These are phyloP conservation scores for Pangasianodon hypophthalmus DNA, from an alignment of 2,113 vertebrate genomes.

Conservation along the genomic window DNA sequence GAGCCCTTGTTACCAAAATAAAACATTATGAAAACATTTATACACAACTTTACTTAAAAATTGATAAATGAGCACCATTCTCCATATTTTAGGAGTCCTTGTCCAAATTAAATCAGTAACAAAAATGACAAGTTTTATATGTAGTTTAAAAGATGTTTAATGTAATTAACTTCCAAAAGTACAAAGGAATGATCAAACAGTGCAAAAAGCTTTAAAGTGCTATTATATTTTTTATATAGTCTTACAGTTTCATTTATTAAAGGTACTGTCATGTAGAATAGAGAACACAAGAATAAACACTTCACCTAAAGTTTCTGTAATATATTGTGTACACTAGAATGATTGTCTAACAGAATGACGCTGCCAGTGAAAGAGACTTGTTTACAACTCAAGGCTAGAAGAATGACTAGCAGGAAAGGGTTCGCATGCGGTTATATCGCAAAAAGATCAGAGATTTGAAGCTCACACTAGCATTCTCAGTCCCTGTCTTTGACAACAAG, in stretches of 20 bases:
- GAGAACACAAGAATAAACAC: constrained; percentile 28
- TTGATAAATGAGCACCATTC: too few relatives aligned
- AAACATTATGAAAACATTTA: not conserved
- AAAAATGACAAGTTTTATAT: constrained; percentile 12
- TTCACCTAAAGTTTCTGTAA: constrained; percentile 3
- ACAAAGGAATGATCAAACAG: constrained; percentile 28
- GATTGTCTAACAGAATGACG: constrained; percentile 30
- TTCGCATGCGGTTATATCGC: constrained; percentile 27
- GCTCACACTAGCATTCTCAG: constrained; percentile 36
- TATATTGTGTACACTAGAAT: not conserved
- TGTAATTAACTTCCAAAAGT: constrained; percentile 40
- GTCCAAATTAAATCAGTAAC: constrained; percentile 44
- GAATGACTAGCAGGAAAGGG: constrained; percentile 11
- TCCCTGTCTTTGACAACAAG: constrained; percentile 46
- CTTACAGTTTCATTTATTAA: constrained; percentile 24
- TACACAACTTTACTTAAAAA: not conserved
- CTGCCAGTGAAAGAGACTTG: constrained; percentile 24
- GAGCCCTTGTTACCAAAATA: not conserved
- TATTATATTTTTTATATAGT: constrained; percentile 17
- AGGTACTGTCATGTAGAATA: constrained; percentile 21
- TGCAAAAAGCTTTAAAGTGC: constrained; percentile 55
- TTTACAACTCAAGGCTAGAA: constrained; percentile 10
- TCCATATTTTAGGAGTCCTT: not conserved
- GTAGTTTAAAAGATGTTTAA: constrained; percentile 45
- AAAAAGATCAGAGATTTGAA: constrained; percentile 42